Percentiles rank a stretch among this genome's conserved stretches.
Conservation (phyloP, 2,888 invertebrate species). For the Eupithecia insigniata region DNA sequence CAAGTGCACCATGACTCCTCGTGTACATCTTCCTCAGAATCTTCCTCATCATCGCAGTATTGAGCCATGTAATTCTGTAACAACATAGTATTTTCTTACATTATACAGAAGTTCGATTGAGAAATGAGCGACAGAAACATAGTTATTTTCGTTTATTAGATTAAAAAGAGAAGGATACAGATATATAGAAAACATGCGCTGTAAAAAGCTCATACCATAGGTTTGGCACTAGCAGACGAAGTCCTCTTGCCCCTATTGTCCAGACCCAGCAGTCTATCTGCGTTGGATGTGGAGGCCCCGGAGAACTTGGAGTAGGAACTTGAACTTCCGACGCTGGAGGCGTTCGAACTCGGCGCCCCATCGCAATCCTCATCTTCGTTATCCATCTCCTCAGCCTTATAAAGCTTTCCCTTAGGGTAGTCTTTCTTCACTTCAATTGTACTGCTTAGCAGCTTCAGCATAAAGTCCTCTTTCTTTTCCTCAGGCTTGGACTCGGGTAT, state of each 20-base stretch:
- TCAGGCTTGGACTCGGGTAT: conserved; percentile 39
- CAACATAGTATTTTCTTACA: conserved; percentile 16
- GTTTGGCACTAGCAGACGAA: conserved; percentile 62
- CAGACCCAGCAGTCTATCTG: conserved; percentile 73
- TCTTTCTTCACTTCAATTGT: conserved; percentile 72
- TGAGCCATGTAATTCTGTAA: conserved; percentile 64
- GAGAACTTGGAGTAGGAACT: conserved; percentile 71
- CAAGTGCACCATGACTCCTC: conserved; percentile 77
- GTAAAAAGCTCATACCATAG: conserved; percentile 52
- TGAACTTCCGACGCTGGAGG: conserved; percentile 71
- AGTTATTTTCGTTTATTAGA: neutral
- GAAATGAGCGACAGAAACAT: neutral
- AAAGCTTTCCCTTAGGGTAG: conserved; percentile 76
- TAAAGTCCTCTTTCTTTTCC: conserved; percentile 70
- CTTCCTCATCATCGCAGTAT: conserved; percentile 69
- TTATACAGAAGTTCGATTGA: neutral
- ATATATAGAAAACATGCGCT: too few species aligned
- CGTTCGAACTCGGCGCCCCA: conserved; percentile 71
- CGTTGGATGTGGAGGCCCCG: conserved; percentile 77
- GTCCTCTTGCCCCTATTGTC: conserved; percentile 60
- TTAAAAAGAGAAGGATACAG: neutral
- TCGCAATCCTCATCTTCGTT: conserved; percentile 61
- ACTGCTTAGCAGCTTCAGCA: conserved; percentile 74
- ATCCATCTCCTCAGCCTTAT: conserved; percentile 62
- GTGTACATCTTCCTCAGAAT: conserved; percentile 73